Base-by-base conservation (phyloP, 2,113 vertebrate species). In the Cranoglanis bouderius region DNA sequence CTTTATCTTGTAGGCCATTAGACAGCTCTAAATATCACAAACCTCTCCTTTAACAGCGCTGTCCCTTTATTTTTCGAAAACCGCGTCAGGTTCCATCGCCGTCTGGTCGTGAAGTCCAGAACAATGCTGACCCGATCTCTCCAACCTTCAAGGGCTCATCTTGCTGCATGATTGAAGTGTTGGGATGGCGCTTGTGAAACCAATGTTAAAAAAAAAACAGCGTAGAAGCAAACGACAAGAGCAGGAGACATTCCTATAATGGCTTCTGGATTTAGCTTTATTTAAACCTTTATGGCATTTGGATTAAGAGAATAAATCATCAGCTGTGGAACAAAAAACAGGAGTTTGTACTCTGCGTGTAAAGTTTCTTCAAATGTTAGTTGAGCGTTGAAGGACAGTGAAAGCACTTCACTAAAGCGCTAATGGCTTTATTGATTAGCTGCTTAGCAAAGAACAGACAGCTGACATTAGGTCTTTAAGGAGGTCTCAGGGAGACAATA, bases 381-480 rank as follows among this genome's bases (percentile, higher is more conserved):
- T 57, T 32, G 46, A 83, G 29, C 16, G 9, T 24, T 86, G 74
- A 77, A 61, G 55, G 40, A 63, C 85, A 35, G 57, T 63, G 14
- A 87, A 18, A 80, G n/a, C 40, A 32, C 85, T 61, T 86, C 16
- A 46, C n/a, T 77, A 38, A n/a, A 10, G 38, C 0, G 6, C 59
- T 87, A 87, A 87, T 87, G 57, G 57, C 81, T 80, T 78, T 87
- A 87, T 87, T 51, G 85, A 87, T 87, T 63, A 87, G 55, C 74
- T 87, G 85, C 40, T 80, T 51, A 63, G 38, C 9, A 32, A 38
- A 59, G 55, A 86, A 46, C 72, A 63, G 40, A 49, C 85, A 49
- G 74, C 40, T 87, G 85, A 87, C 55, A n/a, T 24, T 21, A 5
- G 57, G 38, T 29, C 74, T 61, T 86, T 43, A 24, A 24, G 26